Evolutionary conservation across 2,888 invertebrate genomes (phyloP).

Genomic region (Catocala nupta): DNA sequence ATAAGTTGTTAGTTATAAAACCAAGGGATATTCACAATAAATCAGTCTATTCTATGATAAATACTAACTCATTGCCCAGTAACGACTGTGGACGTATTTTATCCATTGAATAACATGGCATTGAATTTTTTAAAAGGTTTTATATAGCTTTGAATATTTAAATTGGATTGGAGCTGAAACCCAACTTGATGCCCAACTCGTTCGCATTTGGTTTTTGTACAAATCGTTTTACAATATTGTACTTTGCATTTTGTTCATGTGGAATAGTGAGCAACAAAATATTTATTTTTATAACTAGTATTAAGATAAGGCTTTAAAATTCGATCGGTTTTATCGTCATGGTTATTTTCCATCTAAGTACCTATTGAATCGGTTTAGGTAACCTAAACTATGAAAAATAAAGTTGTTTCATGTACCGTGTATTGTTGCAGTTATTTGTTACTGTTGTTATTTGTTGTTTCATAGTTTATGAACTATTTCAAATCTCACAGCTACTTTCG

Average conservation of each 20-base stretch:
- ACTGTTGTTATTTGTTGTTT: conserved; percentile 5
- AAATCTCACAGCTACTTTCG: conserved; percentile 39
- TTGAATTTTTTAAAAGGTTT: neutral
- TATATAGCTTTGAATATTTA: neutral
- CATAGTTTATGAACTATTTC: conserved; percentile 24
- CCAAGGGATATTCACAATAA: too few species aligned
- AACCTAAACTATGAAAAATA: conserved; percentile 14
- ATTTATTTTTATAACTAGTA: conserved; percentile 1
- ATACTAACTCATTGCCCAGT: too few species aligned
- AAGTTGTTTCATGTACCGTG: conserved; percentile 1
- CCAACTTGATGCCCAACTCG: neutral
- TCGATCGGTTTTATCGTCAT: neutral
- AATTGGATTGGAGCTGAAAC: neutral
- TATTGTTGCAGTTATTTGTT: neutral
- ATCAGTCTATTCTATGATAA: too few species aligned
- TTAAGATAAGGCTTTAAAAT: neutral
- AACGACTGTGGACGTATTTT: too few species aligned
- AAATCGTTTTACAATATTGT: neutral
- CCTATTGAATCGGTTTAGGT: conserved; percentile 12
- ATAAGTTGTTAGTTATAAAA: too few species aligned
- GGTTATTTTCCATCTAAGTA: conserved; percentile 4
- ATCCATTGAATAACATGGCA: too few species aligned
- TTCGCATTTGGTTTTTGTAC: neutral
- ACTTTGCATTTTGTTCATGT: neutral
- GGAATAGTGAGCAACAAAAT: neutral